A percentile compares a stretch with the other conserved stretches of the same genome.
These are phyloP conservation scores for Myrmophylax atrothorax DNA, from an alignment of 2,113 vertebrate species.

Conservation along the genomic window DNA sequence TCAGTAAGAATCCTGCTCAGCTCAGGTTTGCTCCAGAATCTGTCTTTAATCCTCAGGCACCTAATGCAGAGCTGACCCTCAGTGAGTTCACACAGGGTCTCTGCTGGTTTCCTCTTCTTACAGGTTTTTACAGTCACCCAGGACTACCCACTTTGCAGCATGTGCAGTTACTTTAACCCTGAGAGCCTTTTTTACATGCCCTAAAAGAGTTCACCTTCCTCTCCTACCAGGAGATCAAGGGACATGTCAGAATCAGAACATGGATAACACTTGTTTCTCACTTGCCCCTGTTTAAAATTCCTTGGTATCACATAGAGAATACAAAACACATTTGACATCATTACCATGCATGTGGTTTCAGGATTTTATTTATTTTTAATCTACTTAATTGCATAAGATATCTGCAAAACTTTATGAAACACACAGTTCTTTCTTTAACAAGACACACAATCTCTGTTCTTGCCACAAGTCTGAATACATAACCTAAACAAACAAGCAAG, in stretches of 20 bases:
- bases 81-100: fast-evolving
- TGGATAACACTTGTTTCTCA: neutral
- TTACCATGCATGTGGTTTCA: neutral
- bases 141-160: neutral
- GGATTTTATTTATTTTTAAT: neutral
- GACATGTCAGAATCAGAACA: neutral
- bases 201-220: neutral
- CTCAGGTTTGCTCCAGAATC: neutral
- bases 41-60: neutral
- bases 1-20: neutral
- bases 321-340: neutral
- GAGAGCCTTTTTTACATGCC: neutral
- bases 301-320: neutral
- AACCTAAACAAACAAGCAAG: neutral
- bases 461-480: neutral
- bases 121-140: neutral
- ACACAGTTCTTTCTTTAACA: neutral
- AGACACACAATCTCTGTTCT: neutral
- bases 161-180: neutral
- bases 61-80: neutral
- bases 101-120: neutral
- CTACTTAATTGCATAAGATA: neutral
- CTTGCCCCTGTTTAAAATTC: neutral
- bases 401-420: neutral
- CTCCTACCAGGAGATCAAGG: neutral